Evolutionary conservation across 2,888 invertebrate genomes (phyloP), one percentile per base, ranked within the genome.

Genomic region (Cheilosia grossa): DNA sequence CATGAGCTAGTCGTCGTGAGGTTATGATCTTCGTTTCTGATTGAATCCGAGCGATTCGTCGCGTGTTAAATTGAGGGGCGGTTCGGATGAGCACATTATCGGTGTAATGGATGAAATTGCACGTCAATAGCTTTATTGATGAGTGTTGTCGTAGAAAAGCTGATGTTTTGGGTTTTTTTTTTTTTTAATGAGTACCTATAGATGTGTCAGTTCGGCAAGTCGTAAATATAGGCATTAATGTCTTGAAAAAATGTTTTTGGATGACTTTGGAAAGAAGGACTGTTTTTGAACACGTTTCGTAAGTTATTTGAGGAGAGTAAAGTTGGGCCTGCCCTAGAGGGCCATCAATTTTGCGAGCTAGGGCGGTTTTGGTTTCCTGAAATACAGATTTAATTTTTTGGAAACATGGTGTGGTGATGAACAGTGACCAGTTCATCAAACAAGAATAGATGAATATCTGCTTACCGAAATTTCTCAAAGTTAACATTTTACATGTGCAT

Each of bases 221-320:
- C 59, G 58, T 82, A 59, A 82, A 82, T 64, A 59, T 44, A 44
- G 44, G 19, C 51, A 56, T 69, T 64, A 51, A 53, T 69, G 37
- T 44, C 49, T 44, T 27, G 24, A 19, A 3, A 40, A 13, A 49
- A 24, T 40, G 1, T n/a, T 33, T 33, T 51, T 17, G 51, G 19
- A 66, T 47, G 19, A 51, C 13, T 37, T 51, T 59, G 10, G 17
- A 53, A 5, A 7, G 21, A 7, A 27, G 4, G 15, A 13, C 17
- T 59, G 54, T 21, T 44, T 63, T 72, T 42, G n/a, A 58, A 17
- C 51, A 21, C 21, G 15, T 5, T 27, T 37, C 15, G 42, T 21
- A 61, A 47, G 51, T 64, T 27, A 40, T 51, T 42, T 15, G 30
- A 17, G 40, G 21, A 5, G 1, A 40, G 21, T 47, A n/a, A 27